These are phyloP conservation scores for Drosophila mercatorum DNA, from an alignment of 2,888 invertebrate species.

Conservation along the genomic window DNA sequence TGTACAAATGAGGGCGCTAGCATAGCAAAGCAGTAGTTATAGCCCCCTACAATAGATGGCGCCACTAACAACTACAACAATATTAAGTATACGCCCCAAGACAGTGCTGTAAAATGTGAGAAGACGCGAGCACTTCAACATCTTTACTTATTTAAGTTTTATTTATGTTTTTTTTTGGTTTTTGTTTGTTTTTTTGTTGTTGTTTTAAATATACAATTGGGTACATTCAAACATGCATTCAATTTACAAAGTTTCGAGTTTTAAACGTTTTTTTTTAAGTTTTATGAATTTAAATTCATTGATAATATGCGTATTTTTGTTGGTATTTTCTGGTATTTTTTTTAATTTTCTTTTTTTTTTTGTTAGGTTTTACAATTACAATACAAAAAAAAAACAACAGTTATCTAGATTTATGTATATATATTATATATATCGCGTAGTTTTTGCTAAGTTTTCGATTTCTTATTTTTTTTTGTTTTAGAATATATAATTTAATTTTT, in stretches of 20 bases:
- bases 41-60: neutral
- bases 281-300: constrained; percentile 72
- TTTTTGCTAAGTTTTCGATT: constrained; percentile 33
- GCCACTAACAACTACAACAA: neutral
- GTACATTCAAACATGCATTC: constrained; percentile 68
- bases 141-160: constrained; percentile 65
- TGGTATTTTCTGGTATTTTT: too few relatives aligned
- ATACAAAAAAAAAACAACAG: constrained; percentile 58
- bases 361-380: constrained; percentile 57
- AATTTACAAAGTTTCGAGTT: constrained; percentile 67
- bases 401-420: constrained; percentile 40
- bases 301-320: constrained; percentile 63
- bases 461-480: constrained; percentile 3
- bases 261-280: constrained; percentile 66
- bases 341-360: too few relatives aligned
- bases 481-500: neutral
- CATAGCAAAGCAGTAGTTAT: neutral
- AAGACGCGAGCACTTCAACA: constrained; percentile 21
- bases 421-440: constrained; percentile 32
- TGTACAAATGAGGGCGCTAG: neutral
- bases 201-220: constrained; percentile 65
- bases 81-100: neutral
- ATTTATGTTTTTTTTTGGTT: constrained; percentile 51
- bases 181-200: constrained; percentile 3
- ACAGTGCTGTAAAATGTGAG: neutral